A percentile compares a stretch with the other conserved stretches of the same genome.
These are phyloP conservation scores for Eristalis intricaria DNA, from an alignment of 2,888 invertebrate genomes.

Conservation along the genomic window DNA sequence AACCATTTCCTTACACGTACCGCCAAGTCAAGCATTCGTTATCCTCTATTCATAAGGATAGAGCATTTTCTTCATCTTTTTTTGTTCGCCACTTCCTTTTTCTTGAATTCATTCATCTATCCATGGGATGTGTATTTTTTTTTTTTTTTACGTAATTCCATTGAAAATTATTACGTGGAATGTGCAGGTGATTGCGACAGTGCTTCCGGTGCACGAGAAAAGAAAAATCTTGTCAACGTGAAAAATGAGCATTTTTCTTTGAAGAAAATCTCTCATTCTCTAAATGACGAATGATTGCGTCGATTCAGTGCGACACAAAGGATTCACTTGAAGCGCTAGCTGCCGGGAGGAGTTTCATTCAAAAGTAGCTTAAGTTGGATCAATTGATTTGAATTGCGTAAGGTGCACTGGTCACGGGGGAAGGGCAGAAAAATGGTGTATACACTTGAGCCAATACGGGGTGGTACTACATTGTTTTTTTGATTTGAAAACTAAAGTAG, in stretches of 20 bases:
- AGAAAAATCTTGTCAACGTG: constrained; percentile 28
- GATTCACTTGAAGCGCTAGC: background rate
- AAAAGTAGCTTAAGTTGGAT: constrained; percentile 3
- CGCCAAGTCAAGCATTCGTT: constrained; percentile 56
- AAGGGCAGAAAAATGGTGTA: too few relatives aligned
- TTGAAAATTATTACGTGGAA: constrained; percentile 64
- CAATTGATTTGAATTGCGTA: background rate
- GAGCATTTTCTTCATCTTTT: constrained; percentile 5
- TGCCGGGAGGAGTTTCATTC: background rate
- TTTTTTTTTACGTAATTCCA: constrained; percentile 41
- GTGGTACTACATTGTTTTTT: too few relatives aligned
- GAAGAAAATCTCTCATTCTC: constrained; percentile 1
- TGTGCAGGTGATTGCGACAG: constrained; percentile 63
- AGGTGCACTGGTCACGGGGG: too few relatives aligned
- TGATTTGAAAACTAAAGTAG: too few relatives aligned
- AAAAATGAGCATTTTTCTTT: constrained; percentile 46
- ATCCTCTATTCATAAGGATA: constrained; percentile 45
- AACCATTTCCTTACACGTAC: constrained; percentile 51
- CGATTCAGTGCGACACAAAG: constrained; percentile 45
- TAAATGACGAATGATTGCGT: constrained; percentile 48
- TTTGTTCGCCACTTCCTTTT: background rate
- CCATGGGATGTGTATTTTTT: background rate
- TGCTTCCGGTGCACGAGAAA: constrained; percentile 30
- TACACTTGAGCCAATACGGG: too few relatives aligned
- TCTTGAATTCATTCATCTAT: background rate